Evolutionary conservation across 2,113 vertebrate species (phyloP), one percentile per base, ranked within the genome.

Genomic region (Porphyrio hochstetteri): DNA sequence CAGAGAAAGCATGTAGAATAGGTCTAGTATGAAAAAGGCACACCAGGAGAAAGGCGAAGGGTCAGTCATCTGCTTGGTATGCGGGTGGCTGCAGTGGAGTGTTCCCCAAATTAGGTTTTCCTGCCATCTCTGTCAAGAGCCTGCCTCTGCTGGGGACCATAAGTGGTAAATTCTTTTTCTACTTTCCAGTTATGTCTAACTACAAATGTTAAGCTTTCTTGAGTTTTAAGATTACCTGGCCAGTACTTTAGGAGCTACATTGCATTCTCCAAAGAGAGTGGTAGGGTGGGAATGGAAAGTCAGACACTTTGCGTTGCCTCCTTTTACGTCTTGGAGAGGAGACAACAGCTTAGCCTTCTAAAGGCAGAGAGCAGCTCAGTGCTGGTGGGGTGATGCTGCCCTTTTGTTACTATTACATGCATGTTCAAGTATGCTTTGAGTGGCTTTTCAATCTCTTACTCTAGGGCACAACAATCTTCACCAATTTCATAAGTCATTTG

Each of bases 261-360:
- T 42, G 11, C 12, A 2, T 56, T 77, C 18, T 69, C 27, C n/a
- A 7, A 69, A 50, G 29, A 8, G 12, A 55, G 8, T 46, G 35
- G 33, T 14, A 36, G 20, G 3, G 3, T 27, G 19, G 36, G 33
- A 77, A 68, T 23, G 11, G 25, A 33, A 72, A 64, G 16, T 7
- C 19, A 21, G 17, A n/a, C 16, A 5, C 19, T 69, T 88, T 28
- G 14, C 7, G 13, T 28, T 33, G 35, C 2, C 8, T 3, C 4
- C 4, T 78, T 63, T 50, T 36, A 20, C n/a, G 38, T 4, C 7
- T 2, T 31, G 55, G 16, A 31, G 27, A 59, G 20, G 14, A 55
- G 13, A 7, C 6, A 36, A 11, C 17, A 36, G 3, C 1, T 0
- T 11, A 33, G 15, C 13, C 14, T 53, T 63, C 48, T 16, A 33